A percentile compares a stretch with the other conserved stretches of the same genome.
Conservation (phyloP, 2,888 invertebrate genomes). For the Graphium colonna region DNA sequence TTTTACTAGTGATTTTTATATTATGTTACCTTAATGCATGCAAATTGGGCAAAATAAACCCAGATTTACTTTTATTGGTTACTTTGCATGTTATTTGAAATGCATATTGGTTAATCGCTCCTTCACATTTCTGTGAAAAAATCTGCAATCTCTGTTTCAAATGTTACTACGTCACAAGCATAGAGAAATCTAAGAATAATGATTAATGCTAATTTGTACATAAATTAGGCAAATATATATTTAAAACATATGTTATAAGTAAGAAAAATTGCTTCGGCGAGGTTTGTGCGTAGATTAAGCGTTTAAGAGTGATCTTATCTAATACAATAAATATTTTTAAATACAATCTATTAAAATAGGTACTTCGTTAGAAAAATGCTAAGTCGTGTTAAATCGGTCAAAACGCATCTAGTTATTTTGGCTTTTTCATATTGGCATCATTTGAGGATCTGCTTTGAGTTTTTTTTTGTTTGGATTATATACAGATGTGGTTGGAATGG, state of each 20-base stretch:
- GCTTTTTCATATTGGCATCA: constrained; percentile 22
- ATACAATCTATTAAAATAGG: constrained; percentile 5
- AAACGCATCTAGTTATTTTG: constrained; percentile 18
- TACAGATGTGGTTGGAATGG: constrained; percentile 15
- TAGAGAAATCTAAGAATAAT: too few species aligned
- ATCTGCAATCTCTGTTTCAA: too few species aligned
- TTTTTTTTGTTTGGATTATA: constrained; percentile 6
- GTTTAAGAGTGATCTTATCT: constrained; percentile 13
- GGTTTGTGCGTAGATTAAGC: constrained; percentile 20
- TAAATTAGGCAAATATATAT: neutral
- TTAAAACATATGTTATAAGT: too few species aligned
- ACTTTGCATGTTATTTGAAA: too few species aligned
- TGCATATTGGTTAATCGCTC: too few species aligned
- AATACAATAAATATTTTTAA: constrained; percentile 1
- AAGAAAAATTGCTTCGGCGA: too few species aligned
- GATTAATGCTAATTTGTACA: neutral
- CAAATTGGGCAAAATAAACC: too few species aligned
- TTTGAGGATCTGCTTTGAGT: neutral
- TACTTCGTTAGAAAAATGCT: constrained; percentile 6
- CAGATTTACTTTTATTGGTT: too few species aligned
- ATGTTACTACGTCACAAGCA: too few species aligned
- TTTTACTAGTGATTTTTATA: too few species aligned
- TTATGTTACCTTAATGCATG: too few species aligned
- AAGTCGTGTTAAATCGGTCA: constrained; percentile 11
- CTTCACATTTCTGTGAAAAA: too few species aligned